A percentile compares a stretch with the other conserved stretches of the same genome.
phyloP scores from a whole-genome alignment of 2,888 invertebrate species.

The Globia sparganii region DNA sequence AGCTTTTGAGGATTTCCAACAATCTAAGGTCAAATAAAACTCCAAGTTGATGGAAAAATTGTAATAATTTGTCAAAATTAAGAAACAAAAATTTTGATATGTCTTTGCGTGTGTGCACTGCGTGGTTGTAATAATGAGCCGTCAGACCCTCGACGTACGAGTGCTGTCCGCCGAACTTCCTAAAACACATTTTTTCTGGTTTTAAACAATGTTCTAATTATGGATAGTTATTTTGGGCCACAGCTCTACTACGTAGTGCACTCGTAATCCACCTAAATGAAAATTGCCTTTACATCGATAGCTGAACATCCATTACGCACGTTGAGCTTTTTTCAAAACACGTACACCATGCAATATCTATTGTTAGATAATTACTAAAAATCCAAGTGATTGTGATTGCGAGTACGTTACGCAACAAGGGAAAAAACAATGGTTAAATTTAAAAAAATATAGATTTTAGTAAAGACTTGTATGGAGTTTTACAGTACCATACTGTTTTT shows the following conservation, averaged over 20 bases:
- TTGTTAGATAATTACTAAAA: background rate
- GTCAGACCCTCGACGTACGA: constrained; percentile 86
- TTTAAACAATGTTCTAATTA: background rate
- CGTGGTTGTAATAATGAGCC: constrained; percentile 84
- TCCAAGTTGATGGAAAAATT: background rate
- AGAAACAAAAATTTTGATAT: constrained; percentile 86
- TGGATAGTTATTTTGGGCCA: too few species aligned
- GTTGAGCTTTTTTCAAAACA: background rate
- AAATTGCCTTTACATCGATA: background rate
- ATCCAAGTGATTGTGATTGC: background rate
- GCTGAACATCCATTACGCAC: background rate
- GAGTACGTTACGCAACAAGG: background rate
- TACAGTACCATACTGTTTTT: background rate
- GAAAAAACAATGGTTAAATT: background rate
- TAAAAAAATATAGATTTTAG: background rate
- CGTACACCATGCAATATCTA: background rate
- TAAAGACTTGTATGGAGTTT: background rate
- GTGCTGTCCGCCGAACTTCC: constrained; percentile 83
- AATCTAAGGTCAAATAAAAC: constrained; percentile 34
- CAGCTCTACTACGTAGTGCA: background rate
- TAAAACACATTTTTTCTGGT: constrained; percentile 63
- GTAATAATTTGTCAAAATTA: constrained; percentile 34
- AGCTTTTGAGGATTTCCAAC: constrained; percentile 26
- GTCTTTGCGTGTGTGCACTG: constrained; percentile 76
- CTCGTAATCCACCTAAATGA: background rate